phyloP scores from a whole-genome alignment of 2,113 vertebrate species.

The Anseranas semipalmata region DNA sequence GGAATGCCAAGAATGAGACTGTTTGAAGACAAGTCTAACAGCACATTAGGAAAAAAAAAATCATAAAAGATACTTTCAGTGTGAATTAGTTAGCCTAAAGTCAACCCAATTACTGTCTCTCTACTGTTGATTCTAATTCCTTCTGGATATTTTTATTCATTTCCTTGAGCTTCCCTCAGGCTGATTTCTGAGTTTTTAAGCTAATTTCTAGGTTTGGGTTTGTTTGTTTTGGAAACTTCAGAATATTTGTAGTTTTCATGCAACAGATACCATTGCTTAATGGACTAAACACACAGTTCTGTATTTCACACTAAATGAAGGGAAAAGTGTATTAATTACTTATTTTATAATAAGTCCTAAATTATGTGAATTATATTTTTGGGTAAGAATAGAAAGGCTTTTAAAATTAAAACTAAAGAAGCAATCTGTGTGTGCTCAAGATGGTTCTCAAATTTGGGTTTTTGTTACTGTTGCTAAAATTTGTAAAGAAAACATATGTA shows the following conservation, averaged over 20 bases:
- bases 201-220: conserved; percentile 20
- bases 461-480: not conserved
- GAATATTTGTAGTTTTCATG: conserved; percentile 3
- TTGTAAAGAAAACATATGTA: not conserved
- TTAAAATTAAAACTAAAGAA: conserved; percentile 21
- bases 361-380: not conserved
- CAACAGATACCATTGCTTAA: not conserved
- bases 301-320: not conserved
- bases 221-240: conserved; percentile 38
- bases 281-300: not conserved
- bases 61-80: not conserved
- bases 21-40: not conserved
- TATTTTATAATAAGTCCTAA: not conserved
- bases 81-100: conserved; percentile 41
- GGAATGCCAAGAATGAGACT: not conserved
- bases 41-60: not conserved
- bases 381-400: conserved; percentile 7
- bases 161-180: conserved; percentile 51
- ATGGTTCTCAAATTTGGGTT: not conserved
- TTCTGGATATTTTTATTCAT: conserved; percentile 49
- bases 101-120: conserved; percentile 37
- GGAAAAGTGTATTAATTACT: not conserved
- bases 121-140: conserved; percentile 29
- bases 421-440: not conserved
- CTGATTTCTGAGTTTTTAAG: conserved; percentile 23